Percentiles rank a stretch among this genome's conserved stretches.
Conservation (phyloP, 2,888 invertebrate genomes). For the Xestia rhomboidea region DNA sequence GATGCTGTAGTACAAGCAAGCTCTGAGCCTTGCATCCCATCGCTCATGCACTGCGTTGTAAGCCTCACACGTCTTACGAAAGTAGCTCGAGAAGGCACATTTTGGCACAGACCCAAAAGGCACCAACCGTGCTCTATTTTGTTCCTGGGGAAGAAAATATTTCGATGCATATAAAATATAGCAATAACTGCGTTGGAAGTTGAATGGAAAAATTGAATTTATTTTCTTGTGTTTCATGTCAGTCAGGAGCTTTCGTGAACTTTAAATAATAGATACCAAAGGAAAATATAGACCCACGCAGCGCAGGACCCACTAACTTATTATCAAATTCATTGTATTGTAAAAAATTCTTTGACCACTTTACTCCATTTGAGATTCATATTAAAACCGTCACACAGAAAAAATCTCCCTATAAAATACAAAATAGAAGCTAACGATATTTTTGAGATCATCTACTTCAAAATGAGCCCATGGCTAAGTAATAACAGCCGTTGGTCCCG, state of each 20-base stretch:
- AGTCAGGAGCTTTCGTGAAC: neutral
- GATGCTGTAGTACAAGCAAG: slow-evolving; percentile 10
- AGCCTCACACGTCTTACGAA: slow-evolving; percentile 49
- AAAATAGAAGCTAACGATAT: neutral
- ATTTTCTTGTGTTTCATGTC: neutral
- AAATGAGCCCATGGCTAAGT: too few relatives aligned
- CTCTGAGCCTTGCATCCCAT: slow-evolving; percentile 43
- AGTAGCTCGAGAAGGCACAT: slow-evolving; percentile 46
- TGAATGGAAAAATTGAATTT: slow-evolving; percentile 13
- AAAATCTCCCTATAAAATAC: neutral
- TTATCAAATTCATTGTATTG: neutral
- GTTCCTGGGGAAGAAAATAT: slow-evolving; percentile 41
- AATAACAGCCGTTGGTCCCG: too few relatives aligned
- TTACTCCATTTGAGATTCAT: neutral
- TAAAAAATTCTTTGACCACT: neutral
- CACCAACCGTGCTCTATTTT: slow-evolving; percentile 37
- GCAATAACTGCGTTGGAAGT: slow-evolving; percentile 12
- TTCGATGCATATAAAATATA: slow-evolving; percentile 25
- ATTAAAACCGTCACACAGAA: neutral
- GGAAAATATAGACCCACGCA: neutral
- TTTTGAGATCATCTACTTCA: neutral
- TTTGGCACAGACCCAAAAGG: slow-evolving; percentile 60
- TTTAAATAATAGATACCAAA: neutral
- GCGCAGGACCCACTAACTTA: too few relatives aligned
- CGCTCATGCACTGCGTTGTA: slow-evolving; percentile 52